Base-by-base conservation (phyloP, 2,888 invertebrate species). In the Gonocerus acuteangulatus region DNA sequence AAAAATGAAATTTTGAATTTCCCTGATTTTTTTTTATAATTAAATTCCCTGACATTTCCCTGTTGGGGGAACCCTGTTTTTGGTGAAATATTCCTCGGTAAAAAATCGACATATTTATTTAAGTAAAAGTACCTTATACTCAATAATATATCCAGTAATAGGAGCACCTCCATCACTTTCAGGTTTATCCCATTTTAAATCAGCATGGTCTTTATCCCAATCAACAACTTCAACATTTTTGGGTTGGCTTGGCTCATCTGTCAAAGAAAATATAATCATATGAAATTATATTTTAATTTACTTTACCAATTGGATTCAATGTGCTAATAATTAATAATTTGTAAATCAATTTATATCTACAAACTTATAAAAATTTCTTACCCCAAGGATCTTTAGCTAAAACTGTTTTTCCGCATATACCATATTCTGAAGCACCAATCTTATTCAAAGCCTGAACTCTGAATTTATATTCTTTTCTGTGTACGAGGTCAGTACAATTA, bases 321-420 rank as follows among this genome's bases (percentile, higher is more conserved):
- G 6, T 6, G 11, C 6, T 9, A 32, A 32, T 9, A 32, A 9
- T 9, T 9, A 32, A 9, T 32, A 32, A 32, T 32, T 32, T 32
- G 11, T 32, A 11, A 32, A 9, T 9, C 32, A 32, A 32, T 9
- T 6, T 9, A 11, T 9, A 9, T 32, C 11, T 6, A 32, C 6
- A 32, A 32, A 32, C 11, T 32, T 32, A 32, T 48, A 27, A 15
- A 18, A 19, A 6, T 39, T 13, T 18, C 54, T 16, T 76, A 89
- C 89, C 93, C 92, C 94, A 96, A 67, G 95, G 95, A 81, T 96
- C 95, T 76, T 96, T 96, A 51, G 95, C 95, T 65, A 95, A 77
- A 48, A 95, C 86, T 11, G 89, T 84, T 73, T 91, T 92, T 69
- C 81, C 86, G 69, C 92, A 91, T 60, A 85, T 77, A 47, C 90